Evolutionary conservation across 1,140 invertebrate species (phyloP).

Genomic region (Apis dorsata): DNA sequence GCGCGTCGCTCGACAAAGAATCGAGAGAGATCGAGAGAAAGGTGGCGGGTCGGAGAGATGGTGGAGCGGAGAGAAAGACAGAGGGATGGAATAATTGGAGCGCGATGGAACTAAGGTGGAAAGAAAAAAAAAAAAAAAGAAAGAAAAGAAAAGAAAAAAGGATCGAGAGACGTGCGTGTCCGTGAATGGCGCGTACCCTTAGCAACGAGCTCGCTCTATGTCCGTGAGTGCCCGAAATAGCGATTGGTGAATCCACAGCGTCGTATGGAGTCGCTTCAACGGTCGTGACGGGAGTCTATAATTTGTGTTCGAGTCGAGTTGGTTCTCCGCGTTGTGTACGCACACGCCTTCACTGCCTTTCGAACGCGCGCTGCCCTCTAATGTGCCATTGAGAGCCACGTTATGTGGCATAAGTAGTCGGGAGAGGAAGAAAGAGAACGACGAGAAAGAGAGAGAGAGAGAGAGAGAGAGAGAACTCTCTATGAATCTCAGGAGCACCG

Average conservation of each 20-base stretch:
- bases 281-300: conserved; percentile 76
- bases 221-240: conserved; percentile 62
- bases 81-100: conserved; percentile 30
- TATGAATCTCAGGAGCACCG: conserved; percentile 57
- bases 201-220: conserved; percentile 45
- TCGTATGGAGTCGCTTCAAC: conserved; percentile 68
- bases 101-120: conserved; percentile 53
- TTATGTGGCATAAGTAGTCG: conserved; percentile 64
- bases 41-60: background rate
- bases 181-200: conserved; percentile 52
- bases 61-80: background rate
- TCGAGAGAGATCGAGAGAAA: background rate
- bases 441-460: conserved; percentile 41
- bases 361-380: conserved; percentile 55
- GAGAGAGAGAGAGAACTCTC: conserved; percentile 12
- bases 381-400: conserved; percentile 66
- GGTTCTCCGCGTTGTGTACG: conserved; percentile 43
- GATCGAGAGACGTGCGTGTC: conserved; percentile 58
- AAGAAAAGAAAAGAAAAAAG: conserved; percentile 2
- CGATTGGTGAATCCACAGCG: conserved; percentile 55
- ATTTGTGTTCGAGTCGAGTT: conserved; percentile 77
- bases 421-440: conserved; percentile 41
- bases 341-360: conserved; percentile 53
- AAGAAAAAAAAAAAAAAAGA: conserved; percentile 47
- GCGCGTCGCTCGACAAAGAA: conserved; percentile 56